Evolutionary conservation across 2,888 invertebrate genomes (phyloP), one percentile per base, ranked within the genome.

Genomic region (Operophtera brumata): DNA sequence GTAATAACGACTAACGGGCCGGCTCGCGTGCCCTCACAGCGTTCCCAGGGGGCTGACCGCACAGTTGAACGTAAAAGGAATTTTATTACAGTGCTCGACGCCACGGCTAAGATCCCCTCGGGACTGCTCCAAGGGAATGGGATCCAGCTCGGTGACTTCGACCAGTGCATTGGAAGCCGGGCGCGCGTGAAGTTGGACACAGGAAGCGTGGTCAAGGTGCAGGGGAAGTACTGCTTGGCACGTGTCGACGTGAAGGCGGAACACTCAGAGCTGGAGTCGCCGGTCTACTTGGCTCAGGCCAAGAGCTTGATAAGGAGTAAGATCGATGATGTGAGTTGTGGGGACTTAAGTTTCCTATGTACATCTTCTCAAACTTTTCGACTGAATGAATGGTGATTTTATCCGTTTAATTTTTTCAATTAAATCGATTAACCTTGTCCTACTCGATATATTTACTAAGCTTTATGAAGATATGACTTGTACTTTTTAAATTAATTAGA

Each of bases 71-170:
- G 59, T 69, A 70, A 77, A 62, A 66, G 68, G 62, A 77, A 75
- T 77, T 82, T 80, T 68, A 81, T 86, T 91, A 73, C 85, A 94
- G 94, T 94, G 94, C 84, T 94, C 71, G 94, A 94, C 78, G 91
- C 94, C 28, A 92, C 93, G 30, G 94, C 93, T n/a, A 94, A 94
- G 77, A 90, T 94, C 47, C 92, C 93, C 67, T 92, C 94, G 67
- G 93, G 94, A 42, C 75, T 94, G 48, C 84, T 94, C 39, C 93
- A 93, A 67, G 94, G 94, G 61, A 94, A 94, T 75, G 91, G 93
- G 43, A 94, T 94, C 75, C 94, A 94, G 76, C 82, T 94, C 12
- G 94, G 94, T 10, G 94, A 94, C 82, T 94, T 93, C 70, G 94
- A 93, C 79, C 92, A 93, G 80, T 94, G 94, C 69, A 82, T 93